Evolutionary conservation across 2,113 vertebrate genomes (phyloP), one percentile per base, ranked within the genome.

Genomic region (Taurulus bubalis): DNA sequence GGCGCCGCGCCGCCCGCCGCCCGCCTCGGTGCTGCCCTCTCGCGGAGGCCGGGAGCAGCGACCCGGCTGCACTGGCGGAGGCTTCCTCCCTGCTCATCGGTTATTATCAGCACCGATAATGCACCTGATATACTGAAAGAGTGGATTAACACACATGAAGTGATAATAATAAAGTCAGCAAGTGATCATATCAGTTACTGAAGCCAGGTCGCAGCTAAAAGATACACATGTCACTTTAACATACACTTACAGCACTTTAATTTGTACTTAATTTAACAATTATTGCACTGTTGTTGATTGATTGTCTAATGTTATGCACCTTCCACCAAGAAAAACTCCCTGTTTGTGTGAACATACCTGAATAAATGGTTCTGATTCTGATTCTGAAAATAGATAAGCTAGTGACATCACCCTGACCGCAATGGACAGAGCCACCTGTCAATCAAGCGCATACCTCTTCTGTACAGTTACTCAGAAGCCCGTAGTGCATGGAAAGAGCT

Each of bases 21-120:
- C 78, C 42, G n/a, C 58, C 78, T 85, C 78, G 28, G 15, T 74
- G 71, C 14, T 59, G 77, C 85, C 82, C 77, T 77, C 89, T 79
- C 47, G 5, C 74, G 89, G 89, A 76, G 59, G 59, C 0, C 24
- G 45, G 4, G 22, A 4, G 1, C 2, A 36, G 22, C 45, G 72
- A 18, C 9, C 28, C 38, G 1, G 18, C 2, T 16, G 15, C 34
- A 53, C 32, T 18, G 9, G 38, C 16, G n/a, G 8, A 20, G 26
- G 42, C 2, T 66, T 26, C 38, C 60, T 40, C 11, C 3, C 22
- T 2, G 16, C 3, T 42, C 1, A 12, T 51, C 8, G 49, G 2
- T 45, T 22, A 53, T 24, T 10, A 22, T n/a, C 18, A 28, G 26
- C n/a, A n/a, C n/a, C n/a, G n/a, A n/a, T n/a, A n/a, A n/a, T n/a